Base-by-base conservation (phyloP, 2,797 vertebrate species). In the Malurus splendens region DNA sequence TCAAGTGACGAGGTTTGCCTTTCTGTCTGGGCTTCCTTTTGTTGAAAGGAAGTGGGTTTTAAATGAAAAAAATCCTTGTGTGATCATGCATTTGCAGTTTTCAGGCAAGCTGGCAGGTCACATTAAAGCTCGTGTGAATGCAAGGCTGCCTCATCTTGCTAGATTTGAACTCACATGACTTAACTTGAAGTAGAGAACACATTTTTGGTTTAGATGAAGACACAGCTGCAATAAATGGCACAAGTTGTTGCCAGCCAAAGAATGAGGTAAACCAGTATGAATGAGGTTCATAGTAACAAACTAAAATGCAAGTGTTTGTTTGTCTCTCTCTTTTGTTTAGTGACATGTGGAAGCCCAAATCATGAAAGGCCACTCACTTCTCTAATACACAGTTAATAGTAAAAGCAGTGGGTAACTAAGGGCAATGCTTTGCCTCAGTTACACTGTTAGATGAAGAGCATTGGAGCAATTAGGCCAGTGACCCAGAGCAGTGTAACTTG, bases 401-500 rank as follows among this genome's bases (percentile, higher is more conserved):
- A 66, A 90, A 91, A 83, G 24, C 59, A 60, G 20, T 32, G 59
- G 55, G 80, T 80, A 78, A 73, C 75, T 66, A 38, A 86, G 64
- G 64, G 41, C 54, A 71, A 2, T 44, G 50, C 44, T 86, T 92
- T 92, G 42, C 76, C 55, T 89, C 52, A 68, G 45, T 90, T 81
- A 38, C 30, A 32, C 44, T 50, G 25, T 59, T 66, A 83, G 82
- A 80, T 42, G 68, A 72, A 78, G 55, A 92, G n/a, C 60, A 25
- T 32, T 71, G 79, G 70, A 83, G 73, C 79, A 81, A 62, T 92
- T 89, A 89, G 56, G 56, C 51, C 57, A 68, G 64, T 86, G 91
- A 94, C 86, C 88, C 80, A 92, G 62, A 89, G 82, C 66, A 54
- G 33, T n/a, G 45, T 57, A 67, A 90, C 64, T 79, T 70, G 85